Evolutionary conservation across 1,140 invertebrate species (phyloP), one percentile per base, ranked within the genome.

Genomic region (Brachionus rubens): DNA sequence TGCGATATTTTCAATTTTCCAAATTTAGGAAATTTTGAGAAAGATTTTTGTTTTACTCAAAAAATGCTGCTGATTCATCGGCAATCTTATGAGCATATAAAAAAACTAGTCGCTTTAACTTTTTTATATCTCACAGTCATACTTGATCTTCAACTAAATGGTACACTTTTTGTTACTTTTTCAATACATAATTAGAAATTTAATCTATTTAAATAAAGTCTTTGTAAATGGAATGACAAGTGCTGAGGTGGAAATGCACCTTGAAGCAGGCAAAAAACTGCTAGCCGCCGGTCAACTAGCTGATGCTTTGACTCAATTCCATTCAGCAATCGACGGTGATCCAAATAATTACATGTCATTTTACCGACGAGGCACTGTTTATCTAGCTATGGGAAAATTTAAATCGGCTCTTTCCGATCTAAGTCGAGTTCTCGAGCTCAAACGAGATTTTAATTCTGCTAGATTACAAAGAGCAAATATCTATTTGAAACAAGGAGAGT

Each of bases 251-350:
- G 90, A 94, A 79, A 91, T 90, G 81, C 94, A 98, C 87, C 87
- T 98, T 81, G 91, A 97, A 82, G 87, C 95, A 82, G 96, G 96
- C 1, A 91, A 91, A 83, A 89, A 94, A 79, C 90, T 96, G 82
- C 85, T 98, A 78, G 90, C 91, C 6, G 89, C 89, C 79, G 94
- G 96, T 50, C 92, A 98, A 83, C 88, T 98, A 62, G 90, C 92
- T 54, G 96, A 99, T 88, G 96, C 97, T 0, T 84, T 99, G 28
- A 91, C 91, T 54, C 95, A 99, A 82, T 99, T 96, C 87, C 96
- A 99, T 88, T 91, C 92, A 75, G 97, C 96, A 79, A 92, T 99
- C 81, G 94, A 98, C 86, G 92, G 91, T 16, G 96, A 99, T 87
- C 92, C 94, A 36, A 89, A 88, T 68, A 98, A 98, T 86, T 99